A percentile compares a stretch with the other conserved stretches of the same genome.
Evolutionary conservation across 2,888 invertebrate species (phyloP).

Genomic region (Hydraecia micacea): DNA sequence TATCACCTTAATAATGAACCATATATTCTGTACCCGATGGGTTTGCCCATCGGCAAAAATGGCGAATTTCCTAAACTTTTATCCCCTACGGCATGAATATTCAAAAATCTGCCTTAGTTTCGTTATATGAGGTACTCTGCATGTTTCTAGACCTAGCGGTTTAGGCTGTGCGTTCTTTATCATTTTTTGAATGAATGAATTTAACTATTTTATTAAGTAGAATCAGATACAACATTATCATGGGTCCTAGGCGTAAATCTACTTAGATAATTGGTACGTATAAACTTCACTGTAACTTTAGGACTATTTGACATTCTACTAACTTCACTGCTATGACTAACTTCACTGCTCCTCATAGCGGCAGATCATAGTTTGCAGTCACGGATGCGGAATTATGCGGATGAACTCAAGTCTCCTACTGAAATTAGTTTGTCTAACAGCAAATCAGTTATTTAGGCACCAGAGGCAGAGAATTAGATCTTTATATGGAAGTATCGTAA

Average conservation of each 20-base stretch:
- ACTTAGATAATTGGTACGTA: constrained; percentile 1
- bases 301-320: constrained; percentile 28
- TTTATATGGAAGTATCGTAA: neutral
- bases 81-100: neutral
- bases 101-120: neutral
- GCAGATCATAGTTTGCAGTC: constrained; percentile 21
- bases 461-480: neutral
- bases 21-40: neutral
- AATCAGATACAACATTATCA: neutral
- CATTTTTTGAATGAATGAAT: neutral
- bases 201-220: neutral
- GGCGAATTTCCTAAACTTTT: neutral
- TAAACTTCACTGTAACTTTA: constrained; percentile 1
- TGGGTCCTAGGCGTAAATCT: neutral
- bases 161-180: neutral
- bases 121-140: neutral
- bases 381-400: constrained; percentile 36
- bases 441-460: constrained; percentile 6
- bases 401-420: constrained; percentile 16
- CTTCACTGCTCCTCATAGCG: constrained; percentile 17
- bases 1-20: neutral
- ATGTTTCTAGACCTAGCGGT: neutral
- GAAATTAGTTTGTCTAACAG: constrained; percentile 22
- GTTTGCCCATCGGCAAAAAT: neutral
- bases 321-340: constrained; percentile 28